Evolutionary conservation across 2,113 vertebrate species (phyloP), one percentile per base, ranked within the genome.

Genomic region (Halichoeres trimaculatus): DNA sequence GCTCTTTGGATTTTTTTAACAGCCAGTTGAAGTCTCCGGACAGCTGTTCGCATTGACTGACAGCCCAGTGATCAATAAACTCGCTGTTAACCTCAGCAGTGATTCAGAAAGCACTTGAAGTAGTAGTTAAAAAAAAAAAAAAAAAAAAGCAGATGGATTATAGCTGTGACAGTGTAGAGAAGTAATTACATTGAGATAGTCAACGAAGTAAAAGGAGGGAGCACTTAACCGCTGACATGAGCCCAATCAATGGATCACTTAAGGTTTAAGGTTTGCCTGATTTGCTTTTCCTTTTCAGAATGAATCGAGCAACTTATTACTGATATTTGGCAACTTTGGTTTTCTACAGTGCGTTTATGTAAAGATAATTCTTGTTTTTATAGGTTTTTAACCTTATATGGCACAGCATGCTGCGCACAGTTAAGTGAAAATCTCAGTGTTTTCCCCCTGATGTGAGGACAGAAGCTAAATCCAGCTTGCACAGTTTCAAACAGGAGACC

Each of bases 11-110:
- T 62, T 74, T 72, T 6, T 72, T 60, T 9, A 57, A 38, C 35
- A 10, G 59, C 13, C 50, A 35, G 58, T 74, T 35, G 4, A 56
- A 60, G 36, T 71, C 70, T 70, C 77, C 58, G 8, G 40, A 57
- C 69, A 65, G 83, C 52, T 63, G 69, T 69, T 83, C 20, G 9
- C 70, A 64, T 76, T 81, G 81, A 90, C 30, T 64, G 83, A 73
- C 66, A 79, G 53, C 11, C 34, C 34, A 50, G 9, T 66, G 51
- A 86, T 89, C 75, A 76, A 85, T 74, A 55, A 69, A 6, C 30
- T 14, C 56, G 55, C 51, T 47, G 40, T 35, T n/a, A 30, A 57
- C 74, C 43, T 83, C 40, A 34, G 55, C n/a, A 20, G 53, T 59
- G 75, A 78, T 72, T 56, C 1, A 3, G 26, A 51, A 54, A 72